A percentile compares a stretch with the other conserved stretches of the same genome.
Evolutionary conservation across 2,113 vertebrate genomes (phyloP).

Genomic region (Etheostoma spectabile): DNA sequence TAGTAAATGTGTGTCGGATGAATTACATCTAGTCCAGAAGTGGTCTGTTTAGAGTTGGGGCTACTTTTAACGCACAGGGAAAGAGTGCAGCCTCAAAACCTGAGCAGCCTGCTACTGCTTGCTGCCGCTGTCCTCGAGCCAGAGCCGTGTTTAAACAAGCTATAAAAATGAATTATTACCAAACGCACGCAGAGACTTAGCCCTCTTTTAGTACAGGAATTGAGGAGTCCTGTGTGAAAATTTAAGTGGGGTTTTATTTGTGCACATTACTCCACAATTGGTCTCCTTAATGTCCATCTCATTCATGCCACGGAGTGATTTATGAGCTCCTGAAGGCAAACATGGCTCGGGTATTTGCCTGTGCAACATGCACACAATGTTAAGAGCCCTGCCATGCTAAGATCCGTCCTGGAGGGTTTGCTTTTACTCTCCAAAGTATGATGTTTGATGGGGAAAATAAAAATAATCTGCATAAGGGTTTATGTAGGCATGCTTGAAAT

Average conservation of each 20-base stretch:
- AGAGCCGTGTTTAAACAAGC: conserved; percentile 91
- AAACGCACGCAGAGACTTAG: conserved; percentile 89
- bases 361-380: conserved; percentile 68
- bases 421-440: conserved; percentile 32
- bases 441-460: conserved; percentile 35
- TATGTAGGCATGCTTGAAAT: neutral
- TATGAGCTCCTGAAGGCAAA: conserved; percentile 95
- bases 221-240: conserved; percentile 87
- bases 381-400: conserved; percentile 60
- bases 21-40: conserved; percentile 38
- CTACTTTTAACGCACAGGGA: conserved; percentile 39
- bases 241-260: conserved; percentile 96
- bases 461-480: conserved; percentile 19
- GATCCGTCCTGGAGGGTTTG: conserved; percentile 42
- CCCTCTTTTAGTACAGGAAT: conserved; percentile 89
- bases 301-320: conserved; percentile 98
- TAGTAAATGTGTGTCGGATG: conserved; percentile 39
- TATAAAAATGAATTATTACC: conserved; percentile 99
- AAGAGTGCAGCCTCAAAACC: conserved; percentile 64
- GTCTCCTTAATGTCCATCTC: conserved; percentile 97
- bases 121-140: conserved; percentile 78
- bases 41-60: conserved; percentile 59
- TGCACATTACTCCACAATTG: conserved; percentile 94
- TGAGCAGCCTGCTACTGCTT: conserved; percentile 70
- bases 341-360: conserved; percentile 85